Evolutionary conservation across 64 coral and sea anemone species (phyloP).

Genomic region (Actinia tenebrosa): DNA sequence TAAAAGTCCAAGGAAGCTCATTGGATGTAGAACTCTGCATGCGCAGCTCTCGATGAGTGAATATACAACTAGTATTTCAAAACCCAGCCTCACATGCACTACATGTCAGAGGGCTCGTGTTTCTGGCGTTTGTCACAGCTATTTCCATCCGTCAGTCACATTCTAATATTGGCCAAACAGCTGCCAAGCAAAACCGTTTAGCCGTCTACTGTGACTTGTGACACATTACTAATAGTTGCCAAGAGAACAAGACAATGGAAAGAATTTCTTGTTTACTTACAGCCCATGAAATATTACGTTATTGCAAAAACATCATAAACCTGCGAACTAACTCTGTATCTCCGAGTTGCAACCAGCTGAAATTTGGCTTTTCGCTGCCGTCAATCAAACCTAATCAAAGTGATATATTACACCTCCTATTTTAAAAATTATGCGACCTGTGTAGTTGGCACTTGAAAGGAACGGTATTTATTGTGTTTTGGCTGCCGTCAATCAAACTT

Average conservation of each 20-base stretch:
- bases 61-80: background rate
- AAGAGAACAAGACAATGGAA: background rate
- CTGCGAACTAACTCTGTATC: too few species aligned
- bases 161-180: background rate
- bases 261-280: conserved; percentile 6
- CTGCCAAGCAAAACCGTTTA: background rate
- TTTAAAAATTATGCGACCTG: too few species aligned
- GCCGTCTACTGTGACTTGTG: background rate
- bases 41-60: background rate
- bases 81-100: too few species aligned
- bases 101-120: background rate
- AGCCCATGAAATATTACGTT: background rate
- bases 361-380: background rate
- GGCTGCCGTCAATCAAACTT: too few species aligned
- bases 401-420: too few species aligned
- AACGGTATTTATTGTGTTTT: too few species aligned
- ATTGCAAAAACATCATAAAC: background rate
- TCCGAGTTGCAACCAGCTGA: background rate
- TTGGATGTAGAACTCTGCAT: background rate
- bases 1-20: background rate
- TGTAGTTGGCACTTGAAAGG: too few species aligned
- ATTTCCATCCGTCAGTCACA: background rate
- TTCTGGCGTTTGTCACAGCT: background rate
- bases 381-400: too few species aligned
- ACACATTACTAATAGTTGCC: background rate